Evolutionary conservation across 2,888 invertebrate species (phyloP).

Genomic region (Allolobophora icterica): DNA sequence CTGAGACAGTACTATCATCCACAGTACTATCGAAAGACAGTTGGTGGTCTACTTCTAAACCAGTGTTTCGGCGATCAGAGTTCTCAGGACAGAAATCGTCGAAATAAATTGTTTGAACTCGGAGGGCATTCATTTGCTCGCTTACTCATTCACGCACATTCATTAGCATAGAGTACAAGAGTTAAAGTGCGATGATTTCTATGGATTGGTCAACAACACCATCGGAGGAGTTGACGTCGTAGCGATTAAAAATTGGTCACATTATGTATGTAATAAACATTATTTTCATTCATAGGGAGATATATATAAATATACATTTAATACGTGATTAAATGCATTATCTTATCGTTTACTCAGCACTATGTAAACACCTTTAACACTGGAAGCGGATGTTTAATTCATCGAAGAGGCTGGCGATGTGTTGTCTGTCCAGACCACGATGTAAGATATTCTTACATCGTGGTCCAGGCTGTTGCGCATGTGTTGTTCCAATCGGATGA

Average conservation of each 20-base stretch:
- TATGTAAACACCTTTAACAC: neutral
- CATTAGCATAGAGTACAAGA: neutral
- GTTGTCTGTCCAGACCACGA: too few species aligned
- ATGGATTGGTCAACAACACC: neutral
- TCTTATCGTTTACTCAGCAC: neutral
- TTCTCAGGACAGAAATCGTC: neutral
- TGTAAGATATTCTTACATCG: too few species aligned
- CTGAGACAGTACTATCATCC: too few species aligned
- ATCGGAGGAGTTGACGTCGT: neutral
- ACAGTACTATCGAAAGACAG: neutral
- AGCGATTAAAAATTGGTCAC: neutral
- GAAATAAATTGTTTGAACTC: neutral
- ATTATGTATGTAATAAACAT: neutral
- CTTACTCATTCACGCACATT: neutral
- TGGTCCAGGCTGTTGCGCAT: too few species aligned
- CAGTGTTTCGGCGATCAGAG: too few species aligned
- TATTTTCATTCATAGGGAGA: neutral
- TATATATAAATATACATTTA: too few species aligned
- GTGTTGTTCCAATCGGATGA: neutral
- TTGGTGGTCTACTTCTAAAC: neutral
- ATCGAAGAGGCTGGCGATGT: neutral
- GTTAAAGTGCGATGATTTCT: neutral
- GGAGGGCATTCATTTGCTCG: neutral
- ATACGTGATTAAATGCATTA: neutral
- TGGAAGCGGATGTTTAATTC: neutral